Percentiles rank a stretch among this genome's conserved stretches.
phyloP scores from a whole-genome alignment of 1,140 invertebrate genomes.

The Monomorium pharaonis region DNA sequence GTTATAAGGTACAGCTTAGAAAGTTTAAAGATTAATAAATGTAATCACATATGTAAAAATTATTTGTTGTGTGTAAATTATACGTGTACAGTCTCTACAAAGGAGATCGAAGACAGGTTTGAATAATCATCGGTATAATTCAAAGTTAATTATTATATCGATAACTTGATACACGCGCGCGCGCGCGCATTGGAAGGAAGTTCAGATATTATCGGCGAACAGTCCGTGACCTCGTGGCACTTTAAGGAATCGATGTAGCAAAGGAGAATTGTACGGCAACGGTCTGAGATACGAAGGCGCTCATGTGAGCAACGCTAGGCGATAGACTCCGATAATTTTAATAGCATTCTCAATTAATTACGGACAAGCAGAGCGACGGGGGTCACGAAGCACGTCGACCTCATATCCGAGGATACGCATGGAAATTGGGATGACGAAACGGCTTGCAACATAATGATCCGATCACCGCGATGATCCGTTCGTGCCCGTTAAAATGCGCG shows the following conservation, averaged over 20 bases:
- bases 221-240: conserved; percentile 6
- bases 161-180: conserved; percentile 11
- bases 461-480: conserved; percentile 13
- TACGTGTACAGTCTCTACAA: background rate
- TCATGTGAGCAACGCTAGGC: conserved; percentile 41
- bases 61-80: background rate
- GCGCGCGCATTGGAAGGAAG: background rate
- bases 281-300: conserved; percentile 12
- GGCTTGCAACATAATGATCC: background rate
- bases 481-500: background rate
- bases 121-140: conserved; percentile 16
- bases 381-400: conserved; percentile 51
- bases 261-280: background rate
- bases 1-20: background rate
- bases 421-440: conserved; percentile 64
- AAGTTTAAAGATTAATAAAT: background rate
- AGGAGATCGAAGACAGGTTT: background rate
- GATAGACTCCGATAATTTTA: conserved; percentile 76
- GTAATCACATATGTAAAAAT: background rate
- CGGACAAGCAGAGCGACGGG: conserved; percentile 44
- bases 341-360: conserved; percentile 74
- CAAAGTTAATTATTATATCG: conserved; percentile 39
- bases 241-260: conserved; percentile 15
- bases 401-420: conserved; percentile 55
- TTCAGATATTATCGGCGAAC: conserved; percentile 11